Evolutionary conservation across 2,113 vertebrate genomes (phyloP).

Genomic region (Psephotus haematonotus): DNA sequence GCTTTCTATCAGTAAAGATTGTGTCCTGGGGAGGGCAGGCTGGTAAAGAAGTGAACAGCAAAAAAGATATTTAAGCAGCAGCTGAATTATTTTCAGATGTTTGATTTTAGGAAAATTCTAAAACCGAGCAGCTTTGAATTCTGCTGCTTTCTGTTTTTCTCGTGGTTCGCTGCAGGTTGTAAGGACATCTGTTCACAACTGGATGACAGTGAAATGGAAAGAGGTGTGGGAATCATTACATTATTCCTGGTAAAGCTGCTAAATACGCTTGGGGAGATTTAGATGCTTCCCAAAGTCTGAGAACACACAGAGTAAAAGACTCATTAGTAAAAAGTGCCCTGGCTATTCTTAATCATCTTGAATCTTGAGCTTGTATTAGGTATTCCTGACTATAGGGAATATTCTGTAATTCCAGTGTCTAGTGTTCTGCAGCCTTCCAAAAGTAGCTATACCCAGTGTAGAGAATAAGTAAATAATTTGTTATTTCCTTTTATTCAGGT

Average conservation of each 20-base stretch:
- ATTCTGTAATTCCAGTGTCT: background rate
- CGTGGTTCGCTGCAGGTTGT: background rate
- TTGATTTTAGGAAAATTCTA: background rate
- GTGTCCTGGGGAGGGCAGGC: background rate
- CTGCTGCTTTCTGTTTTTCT: background rate
- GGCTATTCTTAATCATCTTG: constrained; percentile 10
- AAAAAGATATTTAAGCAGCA: background rate
- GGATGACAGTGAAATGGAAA: background rate
- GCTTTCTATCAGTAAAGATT: background rate
- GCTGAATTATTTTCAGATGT: background rate
- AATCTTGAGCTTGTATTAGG: constrained; percentile 10
- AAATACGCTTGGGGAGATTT: constrained; percentile 26
- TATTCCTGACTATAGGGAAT: background rate
- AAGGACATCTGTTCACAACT: background rate
- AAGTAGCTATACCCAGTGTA: background rate
- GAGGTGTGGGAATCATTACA: constrained; percentile 15
- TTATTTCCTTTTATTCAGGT: background rate
- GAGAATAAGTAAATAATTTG: background rate
- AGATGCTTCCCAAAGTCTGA: constrained; percentile 17
- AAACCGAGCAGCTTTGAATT: background rate
- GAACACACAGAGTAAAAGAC: constrained; percentile 11
- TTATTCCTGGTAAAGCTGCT: constrained; percentile 50
- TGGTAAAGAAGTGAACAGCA: background rate
- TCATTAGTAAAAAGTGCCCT: background rate
- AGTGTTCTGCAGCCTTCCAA: background rate